Evolutionary conservation across 2,797 vertebrate species (phyloP).

Genomic region (Enteromius anoplus): DNA sequence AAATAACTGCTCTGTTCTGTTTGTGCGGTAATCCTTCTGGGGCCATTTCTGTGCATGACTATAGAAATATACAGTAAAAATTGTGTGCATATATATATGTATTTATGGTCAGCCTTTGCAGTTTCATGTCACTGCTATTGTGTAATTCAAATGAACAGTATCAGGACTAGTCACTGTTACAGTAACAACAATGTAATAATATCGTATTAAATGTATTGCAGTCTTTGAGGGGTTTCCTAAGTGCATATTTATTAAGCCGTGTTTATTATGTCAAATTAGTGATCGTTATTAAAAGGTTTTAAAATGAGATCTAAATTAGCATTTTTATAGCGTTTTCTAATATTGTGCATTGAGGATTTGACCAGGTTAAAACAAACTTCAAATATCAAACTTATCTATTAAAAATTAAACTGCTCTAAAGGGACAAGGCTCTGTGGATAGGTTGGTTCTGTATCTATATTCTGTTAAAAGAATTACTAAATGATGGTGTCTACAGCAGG

Average conservation of each 20-base stretch:
- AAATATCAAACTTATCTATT: neutral
- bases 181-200: neutral
- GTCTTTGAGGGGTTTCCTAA: neutral
- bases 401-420: neutral
- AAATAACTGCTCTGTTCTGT: neutral
- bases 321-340: neutral
- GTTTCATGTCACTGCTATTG: neutral
- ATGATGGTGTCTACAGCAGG: conserved; percentile 46
- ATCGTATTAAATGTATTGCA: neutral
- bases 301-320: neutral
- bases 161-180: neutral
- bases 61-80: neutral
- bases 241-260: neutral
- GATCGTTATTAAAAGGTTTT: neutral
- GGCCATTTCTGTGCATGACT: neutral
- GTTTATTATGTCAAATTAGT: neutral
- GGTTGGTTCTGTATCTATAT: conserved; percentile 14
- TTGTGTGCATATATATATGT: neutral
- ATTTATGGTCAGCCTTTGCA: neutral
- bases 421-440: neutral
- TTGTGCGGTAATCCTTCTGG: neutral
- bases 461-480: conserved; percentile 27
- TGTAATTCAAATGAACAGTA: neutral
- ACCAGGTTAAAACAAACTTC: neutral
- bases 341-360: neutral